These are phyloP conservation scores for Odontophorus gujanensis DNA, from an alignment of 2,113 vertebrate genomes.

Conservation along the genomic window DNA sequence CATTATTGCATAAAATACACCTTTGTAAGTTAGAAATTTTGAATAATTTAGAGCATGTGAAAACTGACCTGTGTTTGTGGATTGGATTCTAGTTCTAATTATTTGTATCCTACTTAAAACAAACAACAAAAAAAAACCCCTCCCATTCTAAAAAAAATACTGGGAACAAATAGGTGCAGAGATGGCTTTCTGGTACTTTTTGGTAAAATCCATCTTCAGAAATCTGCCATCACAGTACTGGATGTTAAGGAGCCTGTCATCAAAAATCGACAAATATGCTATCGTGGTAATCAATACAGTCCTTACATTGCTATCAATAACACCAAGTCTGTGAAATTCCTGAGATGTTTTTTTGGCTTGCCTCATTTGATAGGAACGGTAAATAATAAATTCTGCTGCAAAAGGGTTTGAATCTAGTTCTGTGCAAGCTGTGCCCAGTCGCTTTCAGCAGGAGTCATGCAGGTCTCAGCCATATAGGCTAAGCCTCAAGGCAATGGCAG, in stretches of 20 bases:
- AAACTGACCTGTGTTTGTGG: not conserved
- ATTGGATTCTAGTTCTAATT: not conserved
- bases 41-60: not conserved
- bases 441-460: not conserved
- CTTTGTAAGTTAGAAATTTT: not conserved
- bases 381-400: not conserved
- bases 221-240: not conserved
- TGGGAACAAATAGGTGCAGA: not conserved
- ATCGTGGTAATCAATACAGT: not conserved
- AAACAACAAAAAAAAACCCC: too few species aligned
- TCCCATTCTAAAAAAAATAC: not conserved
- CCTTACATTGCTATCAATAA: not conserved
- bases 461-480: not conserved
- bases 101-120: not conserved
- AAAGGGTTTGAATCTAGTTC: not conserved
- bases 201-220: not conserved
- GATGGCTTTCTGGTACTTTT: not conserved
- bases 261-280: not conserved
- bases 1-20: not conserved
- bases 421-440: too few species aligned
- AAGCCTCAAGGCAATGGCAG: not conserved
- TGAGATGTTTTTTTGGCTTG: not conserved
- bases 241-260: not conserved
- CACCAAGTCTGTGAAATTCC: not conserved
- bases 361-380: fast-evolving